phyloP scores from a whole-genome alignment of 2,113 vertebrate species.

The Apaloderma vittatum region DNA sequence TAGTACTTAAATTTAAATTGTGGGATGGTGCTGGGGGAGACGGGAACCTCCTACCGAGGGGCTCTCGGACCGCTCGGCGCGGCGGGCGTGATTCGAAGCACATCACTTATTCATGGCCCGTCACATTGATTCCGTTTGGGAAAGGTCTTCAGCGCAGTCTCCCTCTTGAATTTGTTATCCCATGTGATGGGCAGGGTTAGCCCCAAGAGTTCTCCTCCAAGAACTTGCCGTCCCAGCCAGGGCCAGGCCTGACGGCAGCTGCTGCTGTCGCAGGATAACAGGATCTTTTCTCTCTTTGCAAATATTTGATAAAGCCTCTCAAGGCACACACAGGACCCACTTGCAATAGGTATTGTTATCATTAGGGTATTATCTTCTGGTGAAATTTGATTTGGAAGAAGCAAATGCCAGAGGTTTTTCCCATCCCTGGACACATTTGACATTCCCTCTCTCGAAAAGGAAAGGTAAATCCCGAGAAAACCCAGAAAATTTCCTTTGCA shows the following conservation, averaged over 20 bases:
- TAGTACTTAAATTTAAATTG: background rate
- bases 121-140: background rate
- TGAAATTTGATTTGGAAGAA: background rate
- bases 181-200: background rate
- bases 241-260: accelerated
- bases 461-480: background rate
- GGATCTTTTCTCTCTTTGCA: background rate
- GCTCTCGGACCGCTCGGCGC: background rate
- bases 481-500: background rate
- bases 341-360: background rate
- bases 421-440: background rate
- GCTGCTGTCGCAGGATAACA: background rate
- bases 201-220: background rate
- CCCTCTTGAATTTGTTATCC: background rate
- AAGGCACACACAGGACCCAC: background rate
- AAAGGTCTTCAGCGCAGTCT: background rate
- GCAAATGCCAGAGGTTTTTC: background rate
- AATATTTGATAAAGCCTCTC: background rate
- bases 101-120: background rate
- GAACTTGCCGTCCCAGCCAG: background rate
- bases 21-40: background rate
- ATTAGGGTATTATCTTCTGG: background rate
- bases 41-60: background rate
- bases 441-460: background rate
- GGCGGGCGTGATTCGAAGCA: background rate